Base-by-base conservation (phyloP, 2,113 vertebrate genomes). In the Recurvirostra avosetta region DNA sequence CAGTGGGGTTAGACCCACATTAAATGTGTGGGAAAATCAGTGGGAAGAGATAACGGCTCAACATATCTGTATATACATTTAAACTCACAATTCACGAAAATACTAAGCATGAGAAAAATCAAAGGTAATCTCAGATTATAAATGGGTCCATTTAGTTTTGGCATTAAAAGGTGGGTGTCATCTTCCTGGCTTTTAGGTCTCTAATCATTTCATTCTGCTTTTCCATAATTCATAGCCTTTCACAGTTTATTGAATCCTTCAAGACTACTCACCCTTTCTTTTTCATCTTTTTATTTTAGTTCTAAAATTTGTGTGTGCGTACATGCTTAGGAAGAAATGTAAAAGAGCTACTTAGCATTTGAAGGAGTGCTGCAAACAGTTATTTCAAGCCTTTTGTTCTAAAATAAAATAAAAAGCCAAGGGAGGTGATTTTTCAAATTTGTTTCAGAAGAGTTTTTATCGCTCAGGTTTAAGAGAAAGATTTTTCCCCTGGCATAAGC, bases 341-440 rank as follows among this genome's bases (percentile, higher is more conserved):
- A 90, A 94, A 97, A 89, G 93, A 96, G 20, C 38, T 86, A 93
- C 20, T 90, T 96, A 94, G 70, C 84, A 96, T 97, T 96, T 94
- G 59, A 94, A 97, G 93, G 88, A 65, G 83, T 68, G 85, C 22
- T 88, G 40, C 80, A 96, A 96, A 97, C 96, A 97, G 73, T 80
- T 96, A 84, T 95, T 97, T 84, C 86, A 94, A 96, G 53, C 6
- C 36, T 91, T 97, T 97, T 96, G 81, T 97, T 97, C 92, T 97
- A 94, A 96, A 94, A 97, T 92, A 88, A 96, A 95, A 92, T 80
- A 81, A 92, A 73, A 96, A 94, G 61, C 36, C 72, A 94, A 85
- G 61, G 56, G 75, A 95, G 68, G 59, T 70, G 59, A 67, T 49
- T 94, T 96, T 94, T 94, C 41, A 96, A 86, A 97, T 91, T 88